Evolutionary conservation across 2,888 invertebrate species (phyloP).

Genomic region (Leptothorax acervorum): DNA sequence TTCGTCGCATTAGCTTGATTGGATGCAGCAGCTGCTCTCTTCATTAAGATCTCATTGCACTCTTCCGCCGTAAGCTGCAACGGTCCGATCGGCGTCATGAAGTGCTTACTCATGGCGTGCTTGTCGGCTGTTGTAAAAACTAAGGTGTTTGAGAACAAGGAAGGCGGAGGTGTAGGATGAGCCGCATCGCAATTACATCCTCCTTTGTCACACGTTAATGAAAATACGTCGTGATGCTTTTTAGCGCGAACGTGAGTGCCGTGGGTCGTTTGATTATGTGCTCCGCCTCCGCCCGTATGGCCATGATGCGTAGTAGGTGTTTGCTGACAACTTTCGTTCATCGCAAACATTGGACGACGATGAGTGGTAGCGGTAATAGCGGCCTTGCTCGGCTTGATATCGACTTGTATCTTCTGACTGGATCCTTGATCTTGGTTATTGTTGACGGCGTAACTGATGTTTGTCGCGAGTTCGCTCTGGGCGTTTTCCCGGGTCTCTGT

Average conservation of each 20-base stretch:
- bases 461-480: conserved; percentile 82
- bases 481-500: conserved; percentile 82
- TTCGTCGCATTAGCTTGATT: conserved; percentile 81
- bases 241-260: conserved; percentile 84
- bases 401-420: conserved; percentile 84
- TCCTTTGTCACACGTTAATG: conserved; percentile 83
- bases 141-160: conserved; percentile 83
- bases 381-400: conserved; percentile 82
- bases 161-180: conserved; percentile 82
- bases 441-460: conserved; percentile 84
- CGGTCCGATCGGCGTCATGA: conserved; percentile 91
- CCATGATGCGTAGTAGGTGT: conserved; percentile 81
- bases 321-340: conserved; percentile 84
- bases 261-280: conserved; percentile 86
- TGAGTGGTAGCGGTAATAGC: conserved; percentile 80
- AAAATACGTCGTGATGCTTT: conserved; percentile 84
- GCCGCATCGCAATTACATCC: conserved; percentile 85
- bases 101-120: conserved; percentile 87
- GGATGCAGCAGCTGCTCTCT: conserved; percentile 90
- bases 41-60: conserved; percentile 93
- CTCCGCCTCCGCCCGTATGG: conserved; percentile 78
- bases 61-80: conserved; percentile 92
- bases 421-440: conserved; percentile 84
- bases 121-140: conserved; percentile 85
- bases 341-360: conserved; percentile 83